A percentile compares a stretch with the other conserved stretches of the same genome.
Evolutionary conservation across 2,888 invertebrate species (phyloP).

Genomic region (Poecilus cupreus): DNA sequence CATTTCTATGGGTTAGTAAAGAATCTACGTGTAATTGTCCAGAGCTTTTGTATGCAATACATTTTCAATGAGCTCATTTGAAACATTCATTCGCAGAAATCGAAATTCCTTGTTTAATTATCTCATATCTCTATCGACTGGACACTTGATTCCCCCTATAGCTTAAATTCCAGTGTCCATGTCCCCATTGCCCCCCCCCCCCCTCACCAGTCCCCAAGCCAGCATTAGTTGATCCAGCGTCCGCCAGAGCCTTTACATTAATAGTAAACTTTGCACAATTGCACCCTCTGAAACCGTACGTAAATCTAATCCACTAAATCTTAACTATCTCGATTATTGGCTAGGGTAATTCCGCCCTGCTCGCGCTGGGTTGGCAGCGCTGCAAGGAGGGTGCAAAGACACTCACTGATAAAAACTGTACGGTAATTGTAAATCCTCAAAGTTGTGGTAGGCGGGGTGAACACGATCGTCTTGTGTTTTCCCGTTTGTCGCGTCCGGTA

Average conservation of each 20-base stretch:
- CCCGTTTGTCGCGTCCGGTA: constrained; percentile 2
- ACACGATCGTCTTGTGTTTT: constrained; percentile 36
- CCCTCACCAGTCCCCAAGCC: not conserved
- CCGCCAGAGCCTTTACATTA: constrained; percentile 26
- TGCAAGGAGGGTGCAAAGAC: too few relatives aligned
- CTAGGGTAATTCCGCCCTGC: not conserved
- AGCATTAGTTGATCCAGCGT: constrained; percentile 21
- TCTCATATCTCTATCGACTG: not conserved
- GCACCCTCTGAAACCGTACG: constrained; percentile 42
- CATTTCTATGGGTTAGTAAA: too few relatives aligned
- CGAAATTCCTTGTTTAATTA: constrained; percentile 25
- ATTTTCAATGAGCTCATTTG: too few relatives aligned
- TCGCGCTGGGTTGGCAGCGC: too few relatives aligned
- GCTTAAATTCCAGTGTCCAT: not conserved
- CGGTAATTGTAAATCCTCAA: too few relatives aligned
- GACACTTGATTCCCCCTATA: constrained; percentile 8
- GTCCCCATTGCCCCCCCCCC: not conserved
- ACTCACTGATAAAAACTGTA: too few relatives aligned
- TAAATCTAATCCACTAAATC: constrained; percentile 50
- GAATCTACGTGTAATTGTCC: too few relatives aligned
- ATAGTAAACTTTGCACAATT: constrained; percentile 52
- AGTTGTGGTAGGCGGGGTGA: not conserved
- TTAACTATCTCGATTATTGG: constrained; percentile 54
- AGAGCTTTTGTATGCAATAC: too few relatives aligned
- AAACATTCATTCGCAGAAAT: too few relatives aligned